Evolutionary conservation across 2,797 vertebrate genomes (phyloP).

Genomic region (Chelon labrosus): DNA sequence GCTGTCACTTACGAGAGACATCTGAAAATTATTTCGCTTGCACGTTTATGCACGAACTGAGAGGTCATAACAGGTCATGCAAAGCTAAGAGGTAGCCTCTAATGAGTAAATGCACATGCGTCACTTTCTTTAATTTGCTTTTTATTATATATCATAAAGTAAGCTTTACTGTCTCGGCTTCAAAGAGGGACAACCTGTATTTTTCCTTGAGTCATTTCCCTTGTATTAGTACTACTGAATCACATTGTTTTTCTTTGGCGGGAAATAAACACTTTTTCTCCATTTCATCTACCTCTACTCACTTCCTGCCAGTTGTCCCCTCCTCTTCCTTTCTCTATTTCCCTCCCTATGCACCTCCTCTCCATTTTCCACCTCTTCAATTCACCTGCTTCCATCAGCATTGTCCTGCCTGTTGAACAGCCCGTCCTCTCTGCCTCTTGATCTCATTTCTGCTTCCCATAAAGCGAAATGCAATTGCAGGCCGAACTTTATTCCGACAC

Average conservation of each 20-base stretch:
- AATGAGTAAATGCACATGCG: not conserved
- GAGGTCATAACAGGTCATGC: conserved; percentile 11
- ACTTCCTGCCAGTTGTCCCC: not conserved
- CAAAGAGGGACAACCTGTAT: not conserved
- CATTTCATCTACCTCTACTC: not conserved
- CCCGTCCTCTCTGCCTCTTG: not conserved
- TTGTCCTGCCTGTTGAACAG: conserved; percentile 11
- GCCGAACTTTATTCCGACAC: not conserved
- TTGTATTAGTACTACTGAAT: conserved; percentile 27
- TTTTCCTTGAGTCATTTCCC: conserved; percentile 17
- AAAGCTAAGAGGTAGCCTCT: conserved; percentile 6
- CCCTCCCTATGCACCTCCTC: conserved; percentile 4
- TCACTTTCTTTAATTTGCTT: too few relatives aligned
- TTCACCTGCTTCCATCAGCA: conserved; percentile 21
- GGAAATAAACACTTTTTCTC: conserved; percentile 28
- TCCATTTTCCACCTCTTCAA: conserved; percentile 10
- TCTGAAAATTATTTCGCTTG: conserved; percentile 21
- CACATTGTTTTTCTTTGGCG: conserved; percentile 26
- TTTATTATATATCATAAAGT: not conserved
- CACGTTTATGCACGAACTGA: conserved; percentile 1
- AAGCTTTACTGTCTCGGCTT: not conserved
- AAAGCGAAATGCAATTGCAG: conserved; percentile 12
- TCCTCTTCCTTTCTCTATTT: not conserved
- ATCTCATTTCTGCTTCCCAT: not conserved
- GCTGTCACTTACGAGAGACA: not conserved